phyloP scores from a whole-genome alignment of 2,113 vertebrate genomes.

The Myrmophylax atrothorax region DNA sequence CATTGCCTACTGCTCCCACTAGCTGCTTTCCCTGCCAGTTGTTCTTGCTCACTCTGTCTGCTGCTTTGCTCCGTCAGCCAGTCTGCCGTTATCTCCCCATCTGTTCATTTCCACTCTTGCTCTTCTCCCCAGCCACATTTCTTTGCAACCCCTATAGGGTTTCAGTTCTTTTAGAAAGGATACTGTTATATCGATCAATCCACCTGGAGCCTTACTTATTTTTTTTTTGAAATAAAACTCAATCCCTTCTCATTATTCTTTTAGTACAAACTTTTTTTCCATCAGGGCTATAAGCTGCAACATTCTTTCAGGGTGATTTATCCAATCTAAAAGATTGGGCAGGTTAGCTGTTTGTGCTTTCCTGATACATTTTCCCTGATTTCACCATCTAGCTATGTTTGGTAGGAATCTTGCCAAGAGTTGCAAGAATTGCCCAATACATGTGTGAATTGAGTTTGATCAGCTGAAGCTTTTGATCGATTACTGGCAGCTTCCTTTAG shows the following conservation, averaged over 20 bases:
- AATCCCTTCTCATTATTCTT: background rate
- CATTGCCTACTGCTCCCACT: background rate
- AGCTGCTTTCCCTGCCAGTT: conserved; percentile 11
- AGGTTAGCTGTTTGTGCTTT: background rate
- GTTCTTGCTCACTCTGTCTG: conserved; percentile 6
- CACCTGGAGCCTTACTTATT: background rate
- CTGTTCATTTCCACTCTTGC: conserved; percentile 21
- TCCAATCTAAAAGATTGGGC: background rate
- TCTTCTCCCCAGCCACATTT: background rate
- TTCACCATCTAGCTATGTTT: background rate
- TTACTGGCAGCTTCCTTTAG: background rate
- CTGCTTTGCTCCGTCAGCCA: background rate
- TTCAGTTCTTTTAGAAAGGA: background rate
- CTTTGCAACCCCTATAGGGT: background rate
- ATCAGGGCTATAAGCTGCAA: background rate
- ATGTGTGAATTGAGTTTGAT: background rate
- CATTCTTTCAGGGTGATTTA: background rate
- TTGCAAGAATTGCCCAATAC: background rate
- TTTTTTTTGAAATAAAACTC: background rate
- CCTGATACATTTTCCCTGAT: background rate
- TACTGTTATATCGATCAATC: background rate
- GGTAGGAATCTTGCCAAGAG: background rate
- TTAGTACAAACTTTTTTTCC: background rate
- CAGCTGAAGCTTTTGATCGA: background rate
- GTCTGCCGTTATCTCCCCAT: conserved; percentile 15